Percentiles rank a stretch among this genome's conserved stretches.
phyloP scores from a whole-genome alignment of 1,140 invertebrate genomes.

The Chironomus tepperi region DNA sequence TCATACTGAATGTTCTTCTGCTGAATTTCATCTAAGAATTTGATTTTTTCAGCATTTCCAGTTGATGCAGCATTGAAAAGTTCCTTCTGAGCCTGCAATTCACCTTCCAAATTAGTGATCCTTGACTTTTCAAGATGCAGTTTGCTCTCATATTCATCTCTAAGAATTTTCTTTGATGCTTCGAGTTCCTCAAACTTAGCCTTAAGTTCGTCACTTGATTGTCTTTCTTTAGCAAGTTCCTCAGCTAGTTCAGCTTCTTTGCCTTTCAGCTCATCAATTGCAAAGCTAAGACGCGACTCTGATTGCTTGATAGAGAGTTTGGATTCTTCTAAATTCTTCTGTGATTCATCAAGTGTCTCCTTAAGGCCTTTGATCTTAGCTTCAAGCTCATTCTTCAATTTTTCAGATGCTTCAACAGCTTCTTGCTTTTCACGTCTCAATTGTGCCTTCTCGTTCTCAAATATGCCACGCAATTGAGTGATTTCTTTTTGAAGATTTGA shows the following conservation, averaged over 20 bases:
- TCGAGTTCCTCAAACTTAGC: not conserved
- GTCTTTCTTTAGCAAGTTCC: not conserved
- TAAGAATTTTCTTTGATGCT: not conserved
- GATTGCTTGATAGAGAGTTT: not conserved
- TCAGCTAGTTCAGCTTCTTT: not conserved
- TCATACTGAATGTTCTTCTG: not conserved
- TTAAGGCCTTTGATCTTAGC: not conserved
- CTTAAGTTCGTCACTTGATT: not conserved
- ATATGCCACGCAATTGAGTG: not conserved
- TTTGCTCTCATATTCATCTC: not conserved
- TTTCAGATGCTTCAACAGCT: not conserved
- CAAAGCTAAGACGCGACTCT: not conserved
- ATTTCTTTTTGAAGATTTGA: not conserved
- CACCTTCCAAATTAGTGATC: not conserved
- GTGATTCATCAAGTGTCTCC: not conserved
- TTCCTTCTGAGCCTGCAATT: not conserved
- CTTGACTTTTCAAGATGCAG: not conserved
- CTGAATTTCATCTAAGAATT: constrained; percentile 3
- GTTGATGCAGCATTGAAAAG: not conserved
- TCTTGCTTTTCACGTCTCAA: too few relatives aligned
- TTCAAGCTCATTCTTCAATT: not conserved
- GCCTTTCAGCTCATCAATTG: not conserved
- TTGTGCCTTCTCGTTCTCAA: not conserved
- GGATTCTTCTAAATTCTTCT: not conserved
- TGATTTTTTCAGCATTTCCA: not conserved